Conservation (phyloP, 2,888 invertebrate genomes). For the Drosophila lacicola region DNA sequence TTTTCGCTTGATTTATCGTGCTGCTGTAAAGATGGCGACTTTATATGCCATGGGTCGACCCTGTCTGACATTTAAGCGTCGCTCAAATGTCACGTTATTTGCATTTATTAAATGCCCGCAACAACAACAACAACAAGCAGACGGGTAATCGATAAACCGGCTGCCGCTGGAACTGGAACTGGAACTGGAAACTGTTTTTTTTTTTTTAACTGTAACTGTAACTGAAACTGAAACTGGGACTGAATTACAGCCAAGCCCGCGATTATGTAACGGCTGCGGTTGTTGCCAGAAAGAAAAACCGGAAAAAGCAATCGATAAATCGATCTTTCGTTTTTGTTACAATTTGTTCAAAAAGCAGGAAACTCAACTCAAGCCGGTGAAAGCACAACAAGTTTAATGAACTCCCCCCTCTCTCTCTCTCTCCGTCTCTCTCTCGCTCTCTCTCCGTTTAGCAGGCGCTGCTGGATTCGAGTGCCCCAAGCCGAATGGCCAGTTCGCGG, state of each 20-base stretch:
- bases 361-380: constrained; percentile 24
- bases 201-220: constrained; percentile 1
- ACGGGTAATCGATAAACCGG: constrained; percentile 51
- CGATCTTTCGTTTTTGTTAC: constrained; percentile 37
- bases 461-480: constrained; percentile 90
- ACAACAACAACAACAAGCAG: too few relatives aligned
- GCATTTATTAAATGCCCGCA: constrained; percentile 40
- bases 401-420: constrained; percentile 21
- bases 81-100: constrained; percentile 18
- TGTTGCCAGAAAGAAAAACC: constrained; percentile 29
- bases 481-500: constrained; percentile 93
- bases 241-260: constrained; percentile 35
- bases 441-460: constrained; percentile 36
- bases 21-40: not conserved
- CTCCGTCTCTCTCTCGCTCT: not conserved
- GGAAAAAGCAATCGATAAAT: constrained; percentile 47
- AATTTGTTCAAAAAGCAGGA: constrained; percentile 41
- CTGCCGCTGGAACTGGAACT: constrained; percentile 28
- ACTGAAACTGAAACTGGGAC: constrained; percentile 30
- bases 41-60: constrained; percentile 27
- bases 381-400: constrained; percentile 58
- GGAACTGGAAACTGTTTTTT: constrained; percentile 17
- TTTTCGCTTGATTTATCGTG: constrained; percentile 2
- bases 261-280: constrained; percentile 39
- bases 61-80: constrained; percentile 51